Base-by-base conservation (phyloP, 2,888 invertebrate genomes). In the Muscina levida region DNA sequence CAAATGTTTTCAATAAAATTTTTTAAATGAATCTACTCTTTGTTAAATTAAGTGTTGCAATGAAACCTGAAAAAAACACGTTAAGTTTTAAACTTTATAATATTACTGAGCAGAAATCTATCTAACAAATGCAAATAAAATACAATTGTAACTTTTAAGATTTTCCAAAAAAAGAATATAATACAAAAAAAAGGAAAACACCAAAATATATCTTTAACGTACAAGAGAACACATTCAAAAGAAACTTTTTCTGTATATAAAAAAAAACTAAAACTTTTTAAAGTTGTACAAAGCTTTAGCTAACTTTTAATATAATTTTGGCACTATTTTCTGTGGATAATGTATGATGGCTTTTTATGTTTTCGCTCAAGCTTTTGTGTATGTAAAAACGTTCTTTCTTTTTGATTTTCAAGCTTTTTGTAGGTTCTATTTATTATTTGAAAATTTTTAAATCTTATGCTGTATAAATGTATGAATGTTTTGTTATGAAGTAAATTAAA, bases 151-250 rank as follows among this genome's bases (percentile, higher is more conserved):
- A 72, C n/a, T 42, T 68, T 75, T 76, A 72, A 65, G 75, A 72
- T 62, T 70, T 39, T n/a, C 44, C 15, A 22, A 56, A 15, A 56
- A n/a, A n/a, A n/a, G n/a, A n/a, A n/a, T n/a, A n/a, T n/a, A n/a
- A 31, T 31, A 5, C 39, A 68, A 51, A 51, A 76, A 68, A 51
- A 51, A 76, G 68, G 39, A 59, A 66, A 48, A 77, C 3, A 22
- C 51, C 31, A 6, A 66, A 65, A 72, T 37, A 10, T 15, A 66
- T 3, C 24, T 17, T 31, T 22, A 15, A 78, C 44, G 59, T 57
- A 66, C 66, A 77, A 77, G 83, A 84, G 83, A 79, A 83, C 83
- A 84, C 82, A 83, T 79, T 72, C 51, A 59, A 67, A 19, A 71
- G 42, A 68, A 76, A 74, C 42, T 44, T 66, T 57, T 56, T 72